These are phyloP conservation scores for Elephas maximus DNA, from an alignment of 2,113 vertebrate species.

Conservation along the genomic window DNA sequence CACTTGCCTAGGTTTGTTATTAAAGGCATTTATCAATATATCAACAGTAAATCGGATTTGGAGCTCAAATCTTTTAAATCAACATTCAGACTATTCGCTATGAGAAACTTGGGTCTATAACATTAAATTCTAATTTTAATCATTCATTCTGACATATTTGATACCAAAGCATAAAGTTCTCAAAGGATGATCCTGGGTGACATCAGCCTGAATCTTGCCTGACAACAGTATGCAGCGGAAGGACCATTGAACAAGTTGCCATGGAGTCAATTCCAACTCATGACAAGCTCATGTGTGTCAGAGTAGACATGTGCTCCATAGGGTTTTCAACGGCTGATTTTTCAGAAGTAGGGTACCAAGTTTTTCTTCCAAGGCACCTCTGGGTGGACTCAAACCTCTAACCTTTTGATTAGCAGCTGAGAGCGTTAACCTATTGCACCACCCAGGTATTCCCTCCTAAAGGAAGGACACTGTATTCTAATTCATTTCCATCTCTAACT, in stretches of 20 bases:
- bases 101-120: neutral
- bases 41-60: neutral
- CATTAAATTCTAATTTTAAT: constrained; percentile 8
- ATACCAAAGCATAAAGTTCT: neutral
- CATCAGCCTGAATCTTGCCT: neutral
- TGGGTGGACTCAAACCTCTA: neutral
- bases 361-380: neutral
- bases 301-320: neutral
- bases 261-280: neutral
- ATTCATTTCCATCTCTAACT: neutral
- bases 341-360: neutral
- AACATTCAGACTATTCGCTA: neutral
- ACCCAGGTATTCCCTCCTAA: neutral
- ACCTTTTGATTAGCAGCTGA: neutral
- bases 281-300: neutral
- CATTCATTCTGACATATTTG: neutral
- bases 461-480: neutral
- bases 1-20: neutral
- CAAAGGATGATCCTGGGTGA: neutral
- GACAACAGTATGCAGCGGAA: neutral
- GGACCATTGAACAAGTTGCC: neutral
- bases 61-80: neutral
- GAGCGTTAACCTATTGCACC: neutral
- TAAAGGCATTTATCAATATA: neutral
- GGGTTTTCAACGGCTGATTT: neutral